A percentile compares a stretch with the other conserved stretches of the same genome.
These are phyloP conservation scores for Cephalotes varians DNA, from an alignment of 2,888 invertebrate genomes.

Conservation along the genomic window DNA sequence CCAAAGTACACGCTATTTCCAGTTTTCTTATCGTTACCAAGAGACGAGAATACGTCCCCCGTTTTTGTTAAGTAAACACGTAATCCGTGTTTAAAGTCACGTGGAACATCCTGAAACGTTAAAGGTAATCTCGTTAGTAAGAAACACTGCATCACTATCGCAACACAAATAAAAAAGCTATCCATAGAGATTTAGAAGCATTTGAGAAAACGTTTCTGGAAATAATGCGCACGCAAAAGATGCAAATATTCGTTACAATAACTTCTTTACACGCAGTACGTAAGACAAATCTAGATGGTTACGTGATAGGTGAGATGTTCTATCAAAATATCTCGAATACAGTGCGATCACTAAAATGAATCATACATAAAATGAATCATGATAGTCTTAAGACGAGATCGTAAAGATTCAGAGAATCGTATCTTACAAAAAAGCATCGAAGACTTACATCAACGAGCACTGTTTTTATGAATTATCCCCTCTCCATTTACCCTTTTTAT, in stretches of 20 bases:
- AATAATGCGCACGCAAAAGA: background rate
- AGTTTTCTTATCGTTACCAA: conserved; percentile 31
- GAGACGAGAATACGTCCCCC: background rate
- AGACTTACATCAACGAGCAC: background rate
- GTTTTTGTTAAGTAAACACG: conserved; percentile 20
- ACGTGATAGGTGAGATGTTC: background rate
- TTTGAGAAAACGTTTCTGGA: background rate
- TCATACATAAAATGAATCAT: conserved; percentile 17
- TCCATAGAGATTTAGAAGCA: background rate
- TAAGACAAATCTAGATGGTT: background rate
- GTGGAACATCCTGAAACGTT: background rate
- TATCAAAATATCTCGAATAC: background rate
- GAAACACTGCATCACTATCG: background rate
- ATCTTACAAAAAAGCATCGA: background rate
- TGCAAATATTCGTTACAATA: background rate
- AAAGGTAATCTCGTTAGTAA: conserved; percentile 13
- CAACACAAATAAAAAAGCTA: conserved; percentile 5
- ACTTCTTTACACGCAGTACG: background rate
- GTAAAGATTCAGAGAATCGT: background rate
- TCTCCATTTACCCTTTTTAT: conserved; percentile 18
- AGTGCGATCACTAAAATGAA: background rate
- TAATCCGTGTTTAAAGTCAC: conserved; percentile 26
- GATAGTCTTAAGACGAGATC: background rate
- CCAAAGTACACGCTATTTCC: conserved; percentile 7
- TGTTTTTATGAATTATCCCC: conserved; percentile 34